A percentile compares a stretch with the other conserved stretches of the same genome.
phyloP scores from a whole-genome alignment of 2,113 vertebrate genomes.

The Lycocorax pyrrhopterus region DNA sequence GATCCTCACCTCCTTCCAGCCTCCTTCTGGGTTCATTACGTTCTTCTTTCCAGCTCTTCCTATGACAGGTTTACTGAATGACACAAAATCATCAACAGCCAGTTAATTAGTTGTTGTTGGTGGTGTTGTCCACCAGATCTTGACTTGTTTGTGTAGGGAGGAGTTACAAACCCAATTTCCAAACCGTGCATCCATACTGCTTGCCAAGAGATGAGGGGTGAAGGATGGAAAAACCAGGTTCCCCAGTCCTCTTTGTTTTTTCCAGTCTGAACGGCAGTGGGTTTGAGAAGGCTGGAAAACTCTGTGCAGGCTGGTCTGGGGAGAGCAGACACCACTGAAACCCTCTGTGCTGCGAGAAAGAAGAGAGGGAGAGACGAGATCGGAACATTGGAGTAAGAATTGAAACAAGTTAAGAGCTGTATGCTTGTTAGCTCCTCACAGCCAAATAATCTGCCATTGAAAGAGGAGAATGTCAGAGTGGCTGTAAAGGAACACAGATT shows the following conservation, averaged over 20 bases:
- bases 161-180: background rate
- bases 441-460: conserved; percentile 35
- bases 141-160: background rate
- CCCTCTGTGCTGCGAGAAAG: background rate
- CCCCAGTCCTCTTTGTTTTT: no score
- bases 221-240: background rate
- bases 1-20: background rate
- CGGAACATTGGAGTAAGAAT: background rate
- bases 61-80: background rate
- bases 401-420: conserved; percentile 57
- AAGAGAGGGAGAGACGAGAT: background rate
- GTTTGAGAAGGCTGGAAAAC: background rate
- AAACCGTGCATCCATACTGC: background rate
- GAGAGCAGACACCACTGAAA: background rate
- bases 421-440: conserved; percentile 44
- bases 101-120: background rate
- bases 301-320: background rate
- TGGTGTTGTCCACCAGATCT: background rate
- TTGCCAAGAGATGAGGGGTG: background rate
- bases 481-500: conserved; percentile 15
- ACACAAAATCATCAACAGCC: background rate
- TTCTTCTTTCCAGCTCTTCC: background rate
- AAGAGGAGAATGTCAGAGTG: background rate
- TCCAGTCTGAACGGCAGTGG: background rate
- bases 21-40: background rate